Percentiles rank a stretch among this genome's conserved stretches.
phyloP scores from a whole-genome alignment of 2,113 vertebrate genomes.

The Actenoides hombroni region DNA sequence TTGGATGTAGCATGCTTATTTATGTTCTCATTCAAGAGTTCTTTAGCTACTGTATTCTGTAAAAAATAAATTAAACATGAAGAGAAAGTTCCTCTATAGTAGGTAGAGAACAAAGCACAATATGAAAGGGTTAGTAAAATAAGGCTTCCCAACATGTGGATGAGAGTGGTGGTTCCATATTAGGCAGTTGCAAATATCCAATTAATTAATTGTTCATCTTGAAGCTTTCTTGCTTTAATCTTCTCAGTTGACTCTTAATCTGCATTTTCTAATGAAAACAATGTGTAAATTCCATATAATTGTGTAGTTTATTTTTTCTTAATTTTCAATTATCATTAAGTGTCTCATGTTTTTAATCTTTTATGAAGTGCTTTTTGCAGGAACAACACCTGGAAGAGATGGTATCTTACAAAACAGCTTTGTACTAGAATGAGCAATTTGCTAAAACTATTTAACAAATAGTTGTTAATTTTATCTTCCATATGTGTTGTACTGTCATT shows the following conservation, averaged over 20 bases:
- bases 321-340: background rate
- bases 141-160: background rate
- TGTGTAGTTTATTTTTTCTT: background rate
- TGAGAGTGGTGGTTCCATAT: background rate
- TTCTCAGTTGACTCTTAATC: background rate
- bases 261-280: background rate
- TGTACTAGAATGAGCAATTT: background rate
- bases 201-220: background rate
- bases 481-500: background rate
- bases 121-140: background rate
- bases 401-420: background rate
- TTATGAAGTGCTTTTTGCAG: background rate
- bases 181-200: background rate
- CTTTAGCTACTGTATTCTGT: background rate
- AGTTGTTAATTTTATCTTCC: background rate
- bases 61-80: background rate
- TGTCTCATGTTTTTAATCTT: background rate
- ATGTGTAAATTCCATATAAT: background rate
- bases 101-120: background rate
- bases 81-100: background rate
- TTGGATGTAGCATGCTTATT: background rate
- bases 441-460: background rate
- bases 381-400: background rate
- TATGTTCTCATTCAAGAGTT: background rate
- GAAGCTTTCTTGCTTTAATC: conserved; percentile 5